These are phyloP conservation scores for Meiosimyza decipiens DNA, from an alignment of 2,888 invertebrate genomes.

Conservation along the genomic window DNA sequence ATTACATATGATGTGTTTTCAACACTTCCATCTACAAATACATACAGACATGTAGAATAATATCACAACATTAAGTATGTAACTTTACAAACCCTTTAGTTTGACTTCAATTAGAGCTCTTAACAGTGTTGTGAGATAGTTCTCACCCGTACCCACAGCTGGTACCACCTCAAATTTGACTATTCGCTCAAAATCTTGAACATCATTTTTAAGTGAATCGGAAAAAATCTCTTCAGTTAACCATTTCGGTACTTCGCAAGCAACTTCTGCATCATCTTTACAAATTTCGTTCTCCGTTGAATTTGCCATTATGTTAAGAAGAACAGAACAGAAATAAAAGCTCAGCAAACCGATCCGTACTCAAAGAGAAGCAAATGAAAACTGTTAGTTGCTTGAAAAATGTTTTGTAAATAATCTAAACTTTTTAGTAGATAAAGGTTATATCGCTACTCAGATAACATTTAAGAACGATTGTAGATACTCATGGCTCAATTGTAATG, in stretches of 20 bases:
- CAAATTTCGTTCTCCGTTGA: no score
- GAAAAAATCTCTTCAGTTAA: constrained; percentile 45
- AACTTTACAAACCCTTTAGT: constrained; percentile 48
- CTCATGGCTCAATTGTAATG: no score
- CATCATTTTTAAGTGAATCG: constrained; percentile 49
- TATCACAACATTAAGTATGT: no score
- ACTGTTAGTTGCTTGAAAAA: no score
- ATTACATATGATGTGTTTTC: constrained; percentile 51
- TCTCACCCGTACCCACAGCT: constrained; percentile 55
- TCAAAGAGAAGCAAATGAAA: no score
- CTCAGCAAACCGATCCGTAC: no score
- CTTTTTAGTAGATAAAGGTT: no score
- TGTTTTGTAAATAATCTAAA: no score
- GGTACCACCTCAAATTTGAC: constrained; percentile 46
- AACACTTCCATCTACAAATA: constrained; percentile 44
- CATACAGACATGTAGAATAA: not conserved
- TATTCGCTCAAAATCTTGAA: constrained; percentile 47
- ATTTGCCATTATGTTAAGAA: no score
- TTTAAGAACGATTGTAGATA: no score
- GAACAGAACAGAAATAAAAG: no score
- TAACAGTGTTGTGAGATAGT: constrained; percentile 56
- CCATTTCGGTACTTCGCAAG: constrained; percentile 41
- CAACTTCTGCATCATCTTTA: not conserved
- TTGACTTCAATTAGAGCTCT: constrained; percentile 49
- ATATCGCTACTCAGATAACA: no score